phyloP scores from a whole-genome alignment of 1,140 invertebrate species.

The Paralvinella palmiformis region DNA sequence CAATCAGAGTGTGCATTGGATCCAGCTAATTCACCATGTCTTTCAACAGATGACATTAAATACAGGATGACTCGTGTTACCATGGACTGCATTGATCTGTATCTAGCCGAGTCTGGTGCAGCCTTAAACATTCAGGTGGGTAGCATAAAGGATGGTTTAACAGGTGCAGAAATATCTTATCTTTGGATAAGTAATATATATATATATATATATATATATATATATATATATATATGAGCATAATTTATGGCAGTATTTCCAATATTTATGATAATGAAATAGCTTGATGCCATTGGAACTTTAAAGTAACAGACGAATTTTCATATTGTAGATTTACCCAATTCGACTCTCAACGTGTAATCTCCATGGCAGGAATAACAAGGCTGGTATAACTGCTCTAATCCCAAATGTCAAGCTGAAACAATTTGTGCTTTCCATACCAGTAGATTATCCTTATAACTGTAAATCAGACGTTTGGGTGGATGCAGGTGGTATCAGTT shows the following conservation, averaged over 20 bases:
- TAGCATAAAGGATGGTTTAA: no score
- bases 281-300: no score
- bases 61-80: constrained; percentile 88
- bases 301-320: no score
- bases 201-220: no score
- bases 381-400: constrained; percentile 81
- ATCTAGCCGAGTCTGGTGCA: constrained; percentile 81
- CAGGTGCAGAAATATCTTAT: no score
- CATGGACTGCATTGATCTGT: constrained; percentile 85
- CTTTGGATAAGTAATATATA: no score
- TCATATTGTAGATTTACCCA: constrained; percentile 65
- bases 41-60: constrained; percentile 83
- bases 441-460: constrained; percentile 19
- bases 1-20: constrained; percentile 61
- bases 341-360: constrained; percentile 86
- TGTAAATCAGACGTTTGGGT: constrained; percentile 62
- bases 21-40: constrained; percentile 58
- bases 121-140: constrained; percentile 76
- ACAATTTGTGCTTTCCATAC: constrained; percentile 55
- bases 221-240: no score
- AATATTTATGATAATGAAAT: no score
- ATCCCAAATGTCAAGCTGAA: constrained; percentile 70
- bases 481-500: constrained; percentile 80
- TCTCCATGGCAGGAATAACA: constrained; percentile 82
- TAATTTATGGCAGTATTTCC: no score